Base-by-base conservation (phyloP, 2,113 vertebrate genomes). In the Prionailurus viverrinus region DNA sequence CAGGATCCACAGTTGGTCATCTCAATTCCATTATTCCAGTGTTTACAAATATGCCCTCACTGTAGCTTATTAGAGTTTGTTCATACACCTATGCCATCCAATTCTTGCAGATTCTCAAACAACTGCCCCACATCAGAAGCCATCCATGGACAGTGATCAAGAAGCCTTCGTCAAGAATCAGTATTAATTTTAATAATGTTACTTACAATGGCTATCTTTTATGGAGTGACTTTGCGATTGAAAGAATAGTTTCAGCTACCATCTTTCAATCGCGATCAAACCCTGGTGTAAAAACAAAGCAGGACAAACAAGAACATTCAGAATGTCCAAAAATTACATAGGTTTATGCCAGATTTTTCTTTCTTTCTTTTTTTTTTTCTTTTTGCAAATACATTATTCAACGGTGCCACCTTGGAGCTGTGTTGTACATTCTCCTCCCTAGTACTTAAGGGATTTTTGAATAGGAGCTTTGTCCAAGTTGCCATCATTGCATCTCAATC, bases 331-430 rank as follows among this genome's bases (percentile, higher is more conserved):
- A 80, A 27, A 25, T 68, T 71, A 53, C 2, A 19, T 71, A 51
- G 73, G 3, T 82, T 89, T 66, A 73, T 82, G 27, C 0, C 68
- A 96, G 23, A 79, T 80, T 93, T 83, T 96, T 93, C 5, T 39
- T 93, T 94, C 39, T 89, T 94, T 1, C 13, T 18, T 87, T 85
- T 55, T 41, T 41, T 25, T 45, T 81, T 7, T 33, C 61, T 2
- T 79, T 48, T n/a, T 41, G 41, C 78, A n/a, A 33, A 58, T 58
- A 66, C 18, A n/a, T 94, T 92, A 92, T 85, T 94, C 45, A 92
- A 23, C 31, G 68, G 73, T 63, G 29, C 55, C 61, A 66, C 31
- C 25, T 89, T 87, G 63, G 65, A 36, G 53, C 27, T 61, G 41
- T 84, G 12, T 68, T 80, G 55, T 33, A 3, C 8, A 55, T 66